Evolutionary conservation across 2,113 vertebrate genomes (phyloP).

Genomic region (Hydrochoerus hydrochaeris): DNA sequence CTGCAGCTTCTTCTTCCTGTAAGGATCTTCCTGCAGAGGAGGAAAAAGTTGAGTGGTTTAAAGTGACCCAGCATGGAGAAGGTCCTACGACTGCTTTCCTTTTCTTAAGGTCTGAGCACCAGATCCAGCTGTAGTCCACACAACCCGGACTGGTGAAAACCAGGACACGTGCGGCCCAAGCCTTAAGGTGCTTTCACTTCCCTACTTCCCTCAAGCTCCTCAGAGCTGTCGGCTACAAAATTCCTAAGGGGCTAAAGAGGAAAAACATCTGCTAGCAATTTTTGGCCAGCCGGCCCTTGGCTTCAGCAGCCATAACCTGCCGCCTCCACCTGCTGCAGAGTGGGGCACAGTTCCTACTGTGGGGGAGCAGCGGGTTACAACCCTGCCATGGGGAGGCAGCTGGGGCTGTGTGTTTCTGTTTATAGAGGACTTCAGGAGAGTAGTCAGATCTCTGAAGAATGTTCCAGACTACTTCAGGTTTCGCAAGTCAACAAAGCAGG

Average conservation of each 20-base stretch:
- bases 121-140: constrained; percentile 54
- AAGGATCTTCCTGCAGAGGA: constrained; percentile 87
- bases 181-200: constrained; percentile 72
- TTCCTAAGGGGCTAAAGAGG: constrained; percentile 74
- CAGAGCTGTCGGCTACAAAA: constrained; percentile 76
- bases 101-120: constrained; percentile 51
- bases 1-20: constrained; percentile 90
- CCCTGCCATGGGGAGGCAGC: not conserved
- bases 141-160: constrained; percentile 37
- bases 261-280: constrained; percentile 83
- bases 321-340: constrained; percentile 71
- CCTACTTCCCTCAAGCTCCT: constrained; percentile 31
- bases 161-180: constrained; percentile 64
- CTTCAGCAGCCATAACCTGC: constrained; percentile 77
- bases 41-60: constrained; percentile 31
- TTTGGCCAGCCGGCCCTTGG: constrained; percentile 74
- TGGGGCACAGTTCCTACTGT: not conserved
- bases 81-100: not conserved
- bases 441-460: not conserved
- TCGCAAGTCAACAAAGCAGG: constrained; percentile 13
- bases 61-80: not conserved
- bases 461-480: not conserved
- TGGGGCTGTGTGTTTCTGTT: not conserved
- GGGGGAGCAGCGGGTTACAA: constrained; percentile 52
- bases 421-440: not conserved